Evolutionary conservation across 2,113 vertebrate species (phyloP).

Genomic region (Rhea pennata): DNA sequence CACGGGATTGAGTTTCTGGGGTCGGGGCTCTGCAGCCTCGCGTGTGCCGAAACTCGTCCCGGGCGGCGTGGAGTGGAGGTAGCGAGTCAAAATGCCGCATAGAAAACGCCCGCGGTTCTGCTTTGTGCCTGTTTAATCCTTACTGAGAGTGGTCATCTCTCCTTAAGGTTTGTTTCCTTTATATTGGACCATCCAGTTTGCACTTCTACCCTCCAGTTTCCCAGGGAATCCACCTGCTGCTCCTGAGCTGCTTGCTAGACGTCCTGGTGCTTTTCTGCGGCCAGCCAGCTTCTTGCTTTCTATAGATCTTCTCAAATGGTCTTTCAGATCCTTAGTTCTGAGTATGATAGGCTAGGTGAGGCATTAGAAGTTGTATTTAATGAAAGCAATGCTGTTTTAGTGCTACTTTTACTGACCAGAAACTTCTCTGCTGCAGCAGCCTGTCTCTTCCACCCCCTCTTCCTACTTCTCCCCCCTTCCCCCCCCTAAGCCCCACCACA

Average conservation of each 20-base stretch:
- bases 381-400: accelerated
- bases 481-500: accelerated
- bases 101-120: not conserved
- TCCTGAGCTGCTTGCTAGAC: not conserved
- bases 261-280: accelerated
- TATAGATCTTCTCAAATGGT: too few species aligned
- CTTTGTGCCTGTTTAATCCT: accelerated
- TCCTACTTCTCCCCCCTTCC: not conserved
- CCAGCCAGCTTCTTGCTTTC: accelerated
- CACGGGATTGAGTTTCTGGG: too few species aligned
- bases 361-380: accelerated
- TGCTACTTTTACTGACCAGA: not conserved
- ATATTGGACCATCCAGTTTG: accelerated
- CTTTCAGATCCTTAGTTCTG: accelerated
- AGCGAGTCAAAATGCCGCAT: accelerated
- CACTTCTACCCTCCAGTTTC: accelerated
- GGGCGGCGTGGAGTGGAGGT: not conserved
- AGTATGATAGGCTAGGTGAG: accelerated
- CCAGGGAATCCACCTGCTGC: not conserved
- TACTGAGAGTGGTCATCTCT: accelerated
- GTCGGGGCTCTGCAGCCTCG: not conserved
- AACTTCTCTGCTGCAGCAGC: not conserved
- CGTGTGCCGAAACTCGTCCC: accelerated
- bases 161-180: accelerated
- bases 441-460: accelerated